Conservation (phyloP, 2,888 invertebrate genomes). For the Syrphus vitripennis region DNA sequence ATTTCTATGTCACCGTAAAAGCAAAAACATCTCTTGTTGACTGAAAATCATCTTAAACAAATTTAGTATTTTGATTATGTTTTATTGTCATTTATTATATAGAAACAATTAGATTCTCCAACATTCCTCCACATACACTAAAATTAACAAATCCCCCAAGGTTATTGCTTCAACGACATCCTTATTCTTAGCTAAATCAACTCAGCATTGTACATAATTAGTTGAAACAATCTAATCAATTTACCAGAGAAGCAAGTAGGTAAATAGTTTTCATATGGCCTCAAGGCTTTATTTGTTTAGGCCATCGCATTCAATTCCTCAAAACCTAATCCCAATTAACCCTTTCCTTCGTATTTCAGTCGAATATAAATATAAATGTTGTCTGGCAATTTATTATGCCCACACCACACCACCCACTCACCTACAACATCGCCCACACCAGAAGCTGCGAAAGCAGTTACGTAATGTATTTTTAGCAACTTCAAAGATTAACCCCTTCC, state of each 20-base stretch:
- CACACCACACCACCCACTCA: no score
- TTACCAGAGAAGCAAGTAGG: slow-evolving; percentile 42
- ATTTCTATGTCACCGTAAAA: no score
- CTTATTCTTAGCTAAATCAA: background rate
- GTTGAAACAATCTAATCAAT: slow-evolving; percentile 68
- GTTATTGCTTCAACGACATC: slow-evolving; percentile 11
- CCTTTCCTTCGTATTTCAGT: slow-evolving; percentile 40
- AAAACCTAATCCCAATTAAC: slow-evolving; percentile 68
- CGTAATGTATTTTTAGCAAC: slow-evolving; percentile 63
- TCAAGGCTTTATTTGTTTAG: slow-evolving; percentile 56
- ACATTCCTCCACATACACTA: background rate
- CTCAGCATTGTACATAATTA: slow-evolving; percentile 60
- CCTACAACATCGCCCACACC: no score
- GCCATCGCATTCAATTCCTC: slow-evolving; percentile 54
- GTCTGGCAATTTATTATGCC: slow-evolving; percentile 59
- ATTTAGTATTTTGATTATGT: background rate
- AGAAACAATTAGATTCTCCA: background rate
- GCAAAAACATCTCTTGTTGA: no score
- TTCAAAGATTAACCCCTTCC: slow-evolving; percentile 54
- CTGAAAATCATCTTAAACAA: no score
- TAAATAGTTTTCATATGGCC: slow-evolving; percentile 66
- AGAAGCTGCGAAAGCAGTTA: slow-evolving; percentile 21
- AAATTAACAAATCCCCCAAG: slow-evolving; percentile 16
- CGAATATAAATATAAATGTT: slow-evolving; percentile 49
- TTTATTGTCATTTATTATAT: background rate